Evolutionary conservation across 2,113 vertebrate species (phyloP), one percentile per base, ranked within the genome.

Genomic region (Megaleporinus macrocephalus): DNA sequence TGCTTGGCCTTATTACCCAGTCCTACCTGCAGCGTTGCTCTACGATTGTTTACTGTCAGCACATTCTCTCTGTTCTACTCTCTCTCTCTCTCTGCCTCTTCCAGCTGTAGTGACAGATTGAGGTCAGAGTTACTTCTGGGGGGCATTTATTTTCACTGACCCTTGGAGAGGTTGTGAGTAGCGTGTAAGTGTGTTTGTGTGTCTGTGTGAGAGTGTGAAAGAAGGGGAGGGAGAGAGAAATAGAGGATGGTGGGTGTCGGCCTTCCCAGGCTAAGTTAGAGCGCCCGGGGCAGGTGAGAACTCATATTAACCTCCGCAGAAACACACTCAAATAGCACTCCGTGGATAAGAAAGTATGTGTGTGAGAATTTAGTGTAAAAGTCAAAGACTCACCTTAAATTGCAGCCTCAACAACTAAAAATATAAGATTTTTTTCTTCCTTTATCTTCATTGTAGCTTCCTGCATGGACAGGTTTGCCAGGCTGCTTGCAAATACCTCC

Each of bases 141-240:
- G 91, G 91, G 90, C 87, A 86, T 90, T 92, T 93, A 81, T 91
- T 93, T 91, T 92, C 78, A 89, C 87, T 93, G 91, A 92, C 90
- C 92, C 87, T 83, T 85, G 81, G 69, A 85, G 88, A 90, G 90
- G 88, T 89, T 85, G 88, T 61, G 83, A 89, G 89, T 86, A 84
- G 87, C 91, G 72, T 83, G 76, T 65, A 81, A 59, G 76, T 83
- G 88, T 82, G 87, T 88, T 79, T 86, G 81, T 89, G 90, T 91
- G 53, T 16, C 76, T 90, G 88, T 88, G 12, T 22, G 70, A 26
- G 70, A 1, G 13, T 27, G 3, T 1, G 57, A 24, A 61, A 53
- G 71, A 18, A 7, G 27, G 57, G 9, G 41, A 44, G 41, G 22
- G 55, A 61, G 53, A 75, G 29, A 75, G 33, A 15, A 36, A 53